phyloP scores from a whole-genome alignment of 2,888 invertebrate species.

The Apocheima hispidaria region DNA sequence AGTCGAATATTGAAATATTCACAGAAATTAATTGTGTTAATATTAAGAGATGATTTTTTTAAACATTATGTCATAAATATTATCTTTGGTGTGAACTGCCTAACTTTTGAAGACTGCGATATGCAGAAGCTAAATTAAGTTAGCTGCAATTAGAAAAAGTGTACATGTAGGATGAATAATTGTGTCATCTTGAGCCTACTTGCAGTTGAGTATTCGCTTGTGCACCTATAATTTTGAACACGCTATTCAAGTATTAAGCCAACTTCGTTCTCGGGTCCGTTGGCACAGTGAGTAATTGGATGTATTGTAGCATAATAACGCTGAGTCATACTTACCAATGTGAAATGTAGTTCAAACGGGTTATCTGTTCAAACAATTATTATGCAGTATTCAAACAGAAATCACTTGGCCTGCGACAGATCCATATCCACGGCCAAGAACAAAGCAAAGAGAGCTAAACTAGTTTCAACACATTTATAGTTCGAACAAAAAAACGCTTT shows the following conservation, averaged over 20 bases:
- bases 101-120: no score
- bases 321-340: slow-evolving; percentile 18
- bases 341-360: slow-evolving; percentile 20
- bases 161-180: no score
- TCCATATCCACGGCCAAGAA: neutral
- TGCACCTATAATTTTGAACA: slow-evolving; percentile 2
- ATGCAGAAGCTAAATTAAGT: no score
- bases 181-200: neutral
- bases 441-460: neutral
- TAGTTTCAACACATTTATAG: neutral
- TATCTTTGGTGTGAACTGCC: no score
- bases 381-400: slow-evolving; percentile 25
- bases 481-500: neutral
- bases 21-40: no score
- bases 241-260: slow-evolving; percentile 5
- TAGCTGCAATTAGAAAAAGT: no score
- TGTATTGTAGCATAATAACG: slow-evolving; percentile 12
- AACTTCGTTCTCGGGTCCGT: slow-evolving; percentile 9
- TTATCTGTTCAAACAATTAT: slow-evolving; percentile 21
- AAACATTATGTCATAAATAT: no score
- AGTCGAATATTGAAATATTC: neutral
- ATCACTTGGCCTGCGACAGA: slow-evolving; percentile 8
- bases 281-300: slow-evolving; percentile 21
- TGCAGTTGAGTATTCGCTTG: neutral
- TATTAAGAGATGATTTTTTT: no score